Conservation (phyloP, 2,113 vertebrate species). For the Vidua chalybeata region DNA sequence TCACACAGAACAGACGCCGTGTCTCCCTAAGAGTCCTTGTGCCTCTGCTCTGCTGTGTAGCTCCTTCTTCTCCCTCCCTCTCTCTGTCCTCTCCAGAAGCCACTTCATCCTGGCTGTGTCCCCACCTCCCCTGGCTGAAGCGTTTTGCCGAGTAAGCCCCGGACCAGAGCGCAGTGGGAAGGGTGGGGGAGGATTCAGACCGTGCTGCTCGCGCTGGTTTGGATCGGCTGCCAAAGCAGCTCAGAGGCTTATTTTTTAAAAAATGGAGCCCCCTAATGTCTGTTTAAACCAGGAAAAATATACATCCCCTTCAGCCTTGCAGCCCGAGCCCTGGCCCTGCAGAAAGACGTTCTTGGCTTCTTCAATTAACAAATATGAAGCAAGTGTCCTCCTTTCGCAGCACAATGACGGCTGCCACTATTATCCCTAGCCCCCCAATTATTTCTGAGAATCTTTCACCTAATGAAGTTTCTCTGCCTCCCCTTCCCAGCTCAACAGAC, state of each 20-base stretch:
- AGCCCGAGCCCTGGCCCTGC: not conserved
- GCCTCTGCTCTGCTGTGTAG: fast-evolving
- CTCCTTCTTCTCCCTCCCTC: not conserved
- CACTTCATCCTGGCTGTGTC: not conserved
- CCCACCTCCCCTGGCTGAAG: not conserved
- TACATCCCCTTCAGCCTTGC: not conserved
- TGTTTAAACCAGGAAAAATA: slow-evolving; percentile 45
- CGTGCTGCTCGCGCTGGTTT: not conserved
- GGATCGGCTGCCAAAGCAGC: not conserved
- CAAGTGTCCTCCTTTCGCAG: slow-evolving; percentile 34
- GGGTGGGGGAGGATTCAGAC: not conserved
- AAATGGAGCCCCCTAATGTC: slow-evolving; percentile 66
- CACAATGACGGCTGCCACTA: slow-evolving; percentile 42
- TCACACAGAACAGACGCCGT: fast-evolving
- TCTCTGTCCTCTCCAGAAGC: not conserved
- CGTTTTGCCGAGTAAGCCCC: not conserved
- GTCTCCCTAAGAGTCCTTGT: not conserved
- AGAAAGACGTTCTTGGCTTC: not conserved
- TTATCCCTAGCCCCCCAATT: slow-evolving; percentile 66
- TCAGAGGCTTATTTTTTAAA: slow-evolving; percentile 37
- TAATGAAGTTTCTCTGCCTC: slow-evolving; percentile 65
- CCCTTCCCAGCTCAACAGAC: slow-evolving; percentile 14
- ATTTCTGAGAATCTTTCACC: slow-evolving; percentile 46
- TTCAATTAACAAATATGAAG: slow-evolving; percentile 36
- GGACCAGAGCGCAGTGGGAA: fast-evolving